A percentile compares a stretch with the other conserved stretches of the same genome.
Evolutionary conservation across 1,140 invertebrate genomes (phyloP).

Genomic region (Euwallacea similis): DNA sequence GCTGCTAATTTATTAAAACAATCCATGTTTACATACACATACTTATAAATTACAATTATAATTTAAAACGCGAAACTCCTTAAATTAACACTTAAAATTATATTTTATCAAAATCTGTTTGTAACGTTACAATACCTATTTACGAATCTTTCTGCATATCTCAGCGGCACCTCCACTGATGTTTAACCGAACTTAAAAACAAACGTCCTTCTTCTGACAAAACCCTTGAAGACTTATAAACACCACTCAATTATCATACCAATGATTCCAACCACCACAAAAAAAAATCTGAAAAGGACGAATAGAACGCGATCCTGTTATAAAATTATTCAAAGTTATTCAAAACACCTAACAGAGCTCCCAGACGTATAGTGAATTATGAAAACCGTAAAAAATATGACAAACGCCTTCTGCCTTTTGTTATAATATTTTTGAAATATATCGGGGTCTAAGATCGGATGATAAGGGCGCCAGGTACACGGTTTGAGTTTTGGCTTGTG

Average conservation of each 20-base stretch:
- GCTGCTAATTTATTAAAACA: too few relatives aligned
- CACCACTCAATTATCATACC: slow-evolving; percentile 34
- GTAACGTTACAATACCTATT: too few relatives aligned
- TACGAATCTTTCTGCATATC: too few relatives aligned
- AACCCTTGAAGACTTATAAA: slow-evolving; percentile 23
- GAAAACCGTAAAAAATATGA: slow-evolving; percentile 51
- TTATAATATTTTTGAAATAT: slow-evolving; percentile 49
- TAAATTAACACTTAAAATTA: too few relatives aligned
- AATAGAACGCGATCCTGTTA: slow-evolving; percentile 24
- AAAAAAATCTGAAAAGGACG: neutral
- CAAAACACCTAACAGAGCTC: slow-evolving; percentile 43
- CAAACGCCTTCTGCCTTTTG: slow-evolving; percentile 48
- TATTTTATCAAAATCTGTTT: too few relatives aligned
- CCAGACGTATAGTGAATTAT: slow-evolving; percentile 43
- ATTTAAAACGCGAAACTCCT: too few relatives aligned
- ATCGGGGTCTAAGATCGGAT: slow-evolving; percentile 38
- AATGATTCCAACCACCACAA: slow-evolving; percentile 27
- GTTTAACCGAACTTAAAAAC: too few relatives aligned
- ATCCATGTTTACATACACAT: too few relatives aligned
- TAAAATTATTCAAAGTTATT: slow-evolving; percentile 51
- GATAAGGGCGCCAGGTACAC: slow-evolving; percentile 46
- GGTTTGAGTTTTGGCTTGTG: slow-evolving; percentile 13
- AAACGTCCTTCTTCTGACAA: too few relatives aligned
- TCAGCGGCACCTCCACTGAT: too few relatives aligned
- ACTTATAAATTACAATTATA: too few relatives aligned